Percentiles rank a stretch among this genome's conserved stretches.
These are phyloP conservation scores for Cebus imitator DNA, from an alignment of 2,113 vertebrate genomes.

Conservation along the genomic window DNA sequence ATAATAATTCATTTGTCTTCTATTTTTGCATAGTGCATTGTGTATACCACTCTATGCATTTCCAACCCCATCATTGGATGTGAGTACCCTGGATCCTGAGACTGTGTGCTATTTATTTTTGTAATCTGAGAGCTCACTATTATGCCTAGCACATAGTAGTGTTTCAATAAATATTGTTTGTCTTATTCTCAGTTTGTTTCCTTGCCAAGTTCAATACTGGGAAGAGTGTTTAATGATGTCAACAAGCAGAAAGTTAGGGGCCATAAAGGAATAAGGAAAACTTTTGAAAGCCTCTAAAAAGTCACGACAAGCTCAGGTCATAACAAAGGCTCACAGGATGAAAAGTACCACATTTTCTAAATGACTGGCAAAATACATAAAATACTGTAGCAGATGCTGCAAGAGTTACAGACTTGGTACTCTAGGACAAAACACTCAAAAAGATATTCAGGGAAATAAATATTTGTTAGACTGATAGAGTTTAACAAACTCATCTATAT, in stretches of 20 bases:
- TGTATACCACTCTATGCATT: fast-evolving
- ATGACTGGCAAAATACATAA: not conserved
- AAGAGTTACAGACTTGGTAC: not conserved
- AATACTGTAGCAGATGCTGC: not conserved
- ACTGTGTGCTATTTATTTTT: not conserved
- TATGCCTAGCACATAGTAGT: not conserved
- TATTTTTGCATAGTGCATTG: not conserved
- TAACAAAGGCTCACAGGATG: not conserved
- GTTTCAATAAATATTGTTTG: not conserved
- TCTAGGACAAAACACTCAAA: not conserved
- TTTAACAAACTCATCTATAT: not conserved
- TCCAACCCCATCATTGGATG: not conserved
- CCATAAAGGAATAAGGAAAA: not conserved
- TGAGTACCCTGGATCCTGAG: not conserved
- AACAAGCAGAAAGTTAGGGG: not conserved
- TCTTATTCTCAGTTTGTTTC: not conserved
- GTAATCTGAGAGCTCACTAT: not conserved
- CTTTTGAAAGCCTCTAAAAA: not conserved
- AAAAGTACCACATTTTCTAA: not conserved
- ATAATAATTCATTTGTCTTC: not conserved
- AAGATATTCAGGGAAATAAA: not conserved
- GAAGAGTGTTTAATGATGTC: not conserved
- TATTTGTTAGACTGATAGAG: not conserved
- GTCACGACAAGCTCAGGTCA: not conserved
- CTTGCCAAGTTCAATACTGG: not conserved